phyloP scores from a whole-genome alignment of 2,113 vertebrate genomes.

The Oostethus manadensis region DNA sequence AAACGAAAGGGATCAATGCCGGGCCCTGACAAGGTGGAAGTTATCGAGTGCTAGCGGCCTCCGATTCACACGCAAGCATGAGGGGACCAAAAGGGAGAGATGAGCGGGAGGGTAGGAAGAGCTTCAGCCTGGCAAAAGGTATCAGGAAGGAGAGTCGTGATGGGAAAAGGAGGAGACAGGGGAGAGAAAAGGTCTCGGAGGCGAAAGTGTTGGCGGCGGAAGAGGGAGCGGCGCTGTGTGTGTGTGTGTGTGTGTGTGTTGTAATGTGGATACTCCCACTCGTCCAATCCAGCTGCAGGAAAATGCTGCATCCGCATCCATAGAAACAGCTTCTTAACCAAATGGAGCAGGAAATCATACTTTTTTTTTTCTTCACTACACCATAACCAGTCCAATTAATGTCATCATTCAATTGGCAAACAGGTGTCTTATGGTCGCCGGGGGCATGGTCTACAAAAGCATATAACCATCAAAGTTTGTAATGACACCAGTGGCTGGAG shows the following conservation, averaged over 20 bases:
- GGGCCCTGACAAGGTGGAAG: slow-evolving; percentile 56
- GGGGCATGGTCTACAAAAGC: too few relatives aligned
- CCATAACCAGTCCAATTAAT: too few relatives aligned
- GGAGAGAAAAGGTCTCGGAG: slow-evolving; percentile 40
- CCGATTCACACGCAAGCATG: slow-evolving; percentile 35
- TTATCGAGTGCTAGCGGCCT: slow-evolving; percentile 58
- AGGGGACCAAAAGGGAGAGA: slow-evolving; percentile 12
- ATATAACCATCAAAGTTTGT: too few relatives aligned
- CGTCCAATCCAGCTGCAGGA: too few relatives aligned
- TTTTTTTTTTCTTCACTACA: too few relatives aligned
- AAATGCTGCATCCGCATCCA: too few relatives aligned
- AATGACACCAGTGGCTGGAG: too few relatives aligned
- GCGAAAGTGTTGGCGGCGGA: slow-evolving; percentile 24
- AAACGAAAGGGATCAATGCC: slow-evolving; percentile 41
- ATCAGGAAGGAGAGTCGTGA: slow-evolving; percentile 37
- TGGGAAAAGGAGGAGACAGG: slow-evolving; percentile 44
- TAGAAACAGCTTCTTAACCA: too few relatives aligned
- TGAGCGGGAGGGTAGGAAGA: slow-evolving; percentile 20
- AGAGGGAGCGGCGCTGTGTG: slow-evolving; percentile 3
- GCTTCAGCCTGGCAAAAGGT: slow-evolving; percentile 22
- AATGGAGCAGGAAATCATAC: too few relatives aligned
- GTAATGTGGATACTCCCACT: background rate
- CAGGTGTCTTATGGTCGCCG: too few relatives aligned
- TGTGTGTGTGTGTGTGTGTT: background rate
- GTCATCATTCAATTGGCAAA: too few relatives aligned